Evolutionary conservation across 2,113 vertebrate species (phyloP).

Genomic region (Cyprinodon variegatus): DNA sequence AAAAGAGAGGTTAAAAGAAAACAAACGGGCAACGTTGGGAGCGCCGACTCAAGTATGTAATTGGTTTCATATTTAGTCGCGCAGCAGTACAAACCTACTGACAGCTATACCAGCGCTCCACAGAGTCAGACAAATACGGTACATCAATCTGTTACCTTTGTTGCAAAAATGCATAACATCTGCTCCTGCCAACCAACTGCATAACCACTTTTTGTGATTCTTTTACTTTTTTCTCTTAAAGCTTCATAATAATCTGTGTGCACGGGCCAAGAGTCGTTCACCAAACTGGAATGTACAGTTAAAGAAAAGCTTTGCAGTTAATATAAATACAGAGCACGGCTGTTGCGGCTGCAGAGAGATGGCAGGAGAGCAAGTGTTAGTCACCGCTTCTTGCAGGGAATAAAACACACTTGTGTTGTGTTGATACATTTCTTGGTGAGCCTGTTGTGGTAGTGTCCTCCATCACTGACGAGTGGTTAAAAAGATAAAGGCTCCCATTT

Average conservation of each 20-base stretch:
- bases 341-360: slow-evolving; percentile 52
- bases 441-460: slow-evolving; percentile 54
- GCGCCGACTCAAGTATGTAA: slow-evolving; percentile 63
- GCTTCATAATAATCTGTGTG: slow-evolving; percentile 70
- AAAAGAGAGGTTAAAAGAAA: slow-evolving; percentile 22
- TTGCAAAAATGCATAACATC: slow-evolving; percentile 62
- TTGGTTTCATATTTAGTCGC: slow-evolving; percentile 75
- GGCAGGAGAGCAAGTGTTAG: slow-evolving; percentile 51
- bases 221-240: slow-evolving; percentile 65
- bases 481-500: slow-evolving; percentile 43
- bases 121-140: slow-evolving; percentile 75
- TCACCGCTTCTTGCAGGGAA: slow-evolving; percentile 36
- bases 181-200: slow-evolving; percentile 71
- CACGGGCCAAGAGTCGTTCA: slow-evolving; percentile 76
- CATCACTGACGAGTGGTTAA: slow-evolving; percentile 53
- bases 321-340: slow-evolving; percentile 71
- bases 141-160: slow-evolving; percentile 73
- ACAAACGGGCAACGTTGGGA: slow-evolving; percentile 56
- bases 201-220: slow-evolving; percentile 63
- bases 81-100: slow-evolving; percentile 64
- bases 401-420: slow-evolving; percentile 32
- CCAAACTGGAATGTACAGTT: slow-evolving; percentile 82
- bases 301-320: slow-evolving; percentile 67
- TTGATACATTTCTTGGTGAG: slow-evolving; percentile 40
- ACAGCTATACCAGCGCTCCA: slow-evolving; percentile 57